Evolutionary conservation across 2,113 vertebrate species (phyloP).

Genomic region (Penelope pileata): DNA sequence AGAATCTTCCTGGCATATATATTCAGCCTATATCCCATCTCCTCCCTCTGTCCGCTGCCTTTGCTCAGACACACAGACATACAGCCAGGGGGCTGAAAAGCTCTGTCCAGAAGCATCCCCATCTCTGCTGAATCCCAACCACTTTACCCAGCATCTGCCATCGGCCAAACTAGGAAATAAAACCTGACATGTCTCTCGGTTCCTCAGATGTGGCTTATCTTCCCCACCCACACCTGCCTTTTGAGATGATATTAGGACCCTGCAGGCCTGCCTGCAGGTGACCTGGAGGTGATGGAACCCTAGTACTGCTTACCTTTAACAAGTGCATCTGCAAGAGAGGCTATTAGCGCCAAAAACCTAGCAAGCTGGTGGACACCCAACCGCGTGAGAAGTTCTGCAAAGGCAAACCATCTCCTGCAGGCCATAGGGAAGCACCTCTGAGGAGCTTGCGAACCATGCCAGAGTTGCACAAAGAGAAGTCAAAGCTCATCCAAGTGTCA

Average conservation of each 20-base stretch:
- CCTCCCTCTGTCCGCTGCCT: background rate
- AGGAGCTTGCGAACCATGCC: background rate
- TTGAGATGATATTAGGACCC: background rate
- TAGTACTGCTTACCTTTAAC: background rate
- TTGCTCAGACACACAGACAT: background rate
- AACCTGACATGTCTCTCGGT: background rate
- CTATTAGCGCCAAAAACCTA: background rate
- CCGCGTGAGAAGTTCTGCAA: accelerated
- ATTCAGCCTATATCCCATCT: background rate
- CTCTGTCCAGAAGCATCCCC: background rate
- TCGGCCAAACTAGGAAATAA: slow-evolving; percentile 30
- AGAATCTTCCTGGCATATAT: background rate
- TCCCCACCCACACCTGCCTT: background rate
- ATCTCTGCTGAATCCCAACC: background rate
- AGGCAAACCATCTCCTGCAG: background rate
- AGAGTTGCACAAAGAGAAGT: background rate
- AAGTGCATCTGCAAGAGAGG: background rate
- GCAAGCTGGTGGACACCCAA: background rate
- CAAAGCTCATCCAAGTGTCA: background rate
- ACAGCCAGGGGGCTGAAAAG: background rate
- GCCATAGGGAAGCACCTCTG: background rate
- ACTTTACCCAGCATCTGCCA: background rate
- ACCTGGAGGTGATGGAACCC: background rate
- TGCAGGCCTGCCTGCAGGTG: background rate
- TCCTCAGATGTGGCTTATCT: background rate